Conservation (phyloP, 2,797 vertebrate genomes). For the Remorina albescens region DNA sequence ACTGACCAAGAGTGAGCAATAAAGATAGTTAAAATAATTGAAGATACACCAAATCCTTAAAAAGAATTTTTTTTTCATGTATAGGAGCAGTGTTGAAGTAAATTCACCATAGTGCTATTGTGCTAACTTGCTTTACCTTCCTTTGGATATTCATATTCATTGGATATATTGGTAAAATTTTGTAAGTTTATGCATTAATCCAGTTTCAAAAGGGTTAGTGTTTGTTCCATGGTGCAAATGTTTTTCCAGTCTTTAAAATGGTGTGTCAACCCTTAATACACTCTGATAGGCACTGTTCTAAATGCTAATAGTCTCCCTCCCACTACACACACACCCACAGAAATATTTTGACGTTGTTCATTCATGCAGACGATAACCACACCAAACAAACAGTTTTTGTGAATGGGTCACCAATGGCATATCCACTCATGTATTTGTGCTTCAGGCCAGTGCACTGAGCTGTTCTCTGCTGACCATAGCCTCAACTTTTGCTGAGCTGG, state of each 20-base stretch:
- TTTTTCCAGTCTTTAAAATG: slow-evolving; percentile 10
- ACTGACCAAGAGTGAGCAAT: too few relatives aligned
- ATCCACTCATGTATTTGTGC: slow-evolving; percentile 20
- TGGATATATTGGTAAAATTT: not conserved
- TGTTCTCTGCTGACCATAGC: slow-evolving; percentile 3
- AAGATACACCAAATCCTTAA: too few relatives aligned
- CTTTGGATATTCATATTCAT: not conserved
- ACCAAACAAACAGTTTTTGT: slow-evolving; percentile 28
- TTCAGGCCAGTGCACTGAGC: slow-evolving; percentile 15
- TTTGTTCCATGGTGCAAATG: slow-evolving; percentile 37
- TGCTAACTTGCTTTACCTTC: not conserved
- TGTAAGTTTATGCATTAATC: not conserved
- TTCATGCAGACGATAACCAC: slow-evolving; percentile 26
- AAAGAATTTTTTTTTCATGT: not conserved
- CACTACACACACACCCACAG: not conserved
- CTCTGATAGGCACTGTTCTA: slow-evolving; percentile 19
- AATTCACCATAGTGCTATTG: not conserved
- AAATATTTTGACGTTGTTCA: slow-evolving; percentile 36
- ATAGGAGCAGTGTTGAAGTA: not conserved
- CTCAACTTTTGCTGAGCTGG: not conserved
- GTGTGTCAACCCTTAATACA: slow-evolving; percentile 23
- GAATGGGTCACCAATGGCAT: slow-evolving; percentile 30
- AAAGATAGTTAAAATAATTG: too few relatives aligned
- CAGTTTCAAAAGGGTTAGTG: slow-evolving; percentile 38
- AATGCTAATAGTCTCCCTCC: not conserved